Evolutionary conservation across 2,888 invertebrate species (phyloP).

Genomic region (Pristionchus mayeri): DNA sequence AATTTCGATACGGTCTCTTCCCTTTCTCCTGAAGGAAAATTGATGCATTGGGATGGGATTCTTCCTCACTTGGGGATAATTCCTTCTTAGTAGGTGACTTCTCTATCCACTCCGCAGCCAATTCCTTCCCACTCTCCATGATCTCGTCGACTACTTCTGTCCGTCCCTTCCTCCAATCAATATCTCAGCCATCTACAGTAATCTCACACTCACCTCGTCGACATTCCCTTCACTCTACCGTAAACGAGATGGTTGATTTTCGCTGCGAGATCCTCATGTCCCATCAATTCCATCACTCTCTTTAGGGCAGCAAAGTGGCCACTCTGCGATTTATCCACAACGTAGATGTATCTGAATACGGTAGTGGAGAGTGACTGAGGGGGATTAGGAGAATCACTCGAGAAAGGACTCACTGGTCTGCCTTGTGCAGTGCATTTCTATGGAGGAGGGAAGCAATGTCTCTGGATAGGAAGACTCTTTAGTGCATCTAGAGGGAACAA

Average conservation of each 20-base stretch:
- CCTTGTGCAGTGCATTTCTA: conserved; percentile 82
- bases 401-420: conserved; percentile 80
- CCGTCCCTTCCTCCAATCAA: conserved; percentile 76
- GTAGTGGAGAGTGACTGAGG: background rate
- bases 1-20: background rate
- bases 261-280: conserved; percentile 64
- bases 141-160: conserved; percentile 72
- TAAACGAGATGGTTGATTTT: conserved; percentile 85
- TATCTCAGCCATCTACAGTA: conserved; percentile 82
- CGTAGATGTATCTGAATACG: conserved; percentile 85
- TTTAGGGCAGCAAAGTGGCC: conserved; percentile 67
- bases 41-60: too few relatives aligned
- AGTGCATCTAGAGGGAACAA: background rate
- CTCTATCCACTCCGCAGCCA: conserved; percentile 66
- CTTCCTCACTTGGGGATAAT: too few relatives aligned
- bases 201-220: conserved; percentile 82
- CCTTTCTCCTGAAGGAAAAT: conserved; percentile 30
- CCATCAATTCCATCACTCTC: conserved; percentile 60
- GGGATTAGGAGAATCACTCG: background rate
- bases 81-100: conserved; percentile 66
- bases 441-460: conserved; percentile 94
- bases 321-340: conserved; percentile 80
- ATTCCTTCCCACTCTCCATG: conserved; percentile 62
- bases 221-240: conserved; percentile 93
- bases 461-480: conserved; percentile 77